These are phyloP conservation scores for Notarius quadriscutis DNA, from an alignment of 2,113 vertebrate species.

Conservation along the genomic window DNA sequence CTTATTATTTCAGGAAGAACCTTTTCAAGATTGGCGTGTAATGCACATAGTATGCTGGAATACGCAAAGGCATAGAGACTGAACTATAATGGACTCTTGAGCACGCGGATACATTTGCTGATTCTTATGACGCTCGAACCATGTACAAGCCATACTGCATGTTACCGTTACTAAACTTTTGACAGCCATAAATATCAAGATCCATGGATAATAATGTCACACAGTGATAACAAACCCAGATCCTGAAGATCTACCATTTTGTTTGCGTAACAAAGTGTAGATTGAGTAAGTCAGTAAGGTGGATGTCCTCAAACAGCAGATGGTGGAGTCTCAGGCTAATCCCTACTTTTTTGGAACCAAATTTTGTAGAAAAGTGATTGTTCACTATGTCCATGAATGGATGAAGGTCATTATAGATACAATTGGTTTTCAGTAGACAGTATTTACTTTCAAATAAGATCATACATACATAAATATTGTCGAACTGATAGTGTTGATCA, in stretches of 20 bases:
- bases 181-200: neutral
- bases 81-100: neutral
- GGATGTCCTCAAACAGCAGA: neutral
- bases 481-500: neutral
- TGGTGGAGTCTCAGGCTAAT: neutral
- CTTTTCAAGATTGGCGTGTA: neutral
- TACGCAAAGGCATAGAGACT: neutral
- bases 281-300: neutral
- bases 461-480: neutral
- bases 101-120: neutral
- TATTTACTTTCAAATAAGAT: slow-evolving; percentile 9
- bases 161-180: neutral
- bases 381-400: neutral
- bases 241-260: neutral
- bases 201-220: neutral
- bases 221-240: neutral
- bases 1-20: neutral
- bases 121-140: neutral
- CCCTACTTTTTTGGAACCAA: neutral
- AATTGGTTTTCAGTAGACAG: neutral
- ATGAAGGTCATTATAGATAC: neutral
- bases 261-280: neutral
- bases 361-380: neutral
- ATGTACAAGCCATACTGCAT: slow-evolving; percentile 1
- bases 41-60: neutral